Evolutionary conservation across 2,888 invertebrate genomes (phyloP).

Genomic region (Heterodera filipjevi): DNA sequence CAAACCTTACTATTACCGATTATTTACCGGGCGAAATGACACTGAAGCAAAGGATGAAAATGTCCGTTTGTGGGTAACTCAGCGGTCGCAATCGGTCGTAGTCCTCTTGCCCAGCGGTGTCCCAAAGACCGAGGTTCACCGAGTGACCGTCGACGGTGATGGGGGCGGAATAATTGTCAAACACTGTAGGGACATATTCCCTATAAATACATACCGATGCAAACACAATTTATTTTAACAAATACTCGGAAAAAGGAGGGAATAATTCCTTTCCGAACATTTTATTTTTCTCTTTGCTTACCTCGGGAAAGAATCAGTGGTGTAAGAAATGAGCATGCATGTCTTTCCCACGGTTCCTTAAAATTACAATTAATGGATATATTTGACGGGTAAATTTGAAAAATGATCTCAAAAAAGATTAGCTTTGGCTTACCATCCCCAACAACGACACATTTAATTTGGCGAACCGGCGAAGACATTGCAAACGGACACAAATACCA

Average conservation of each 20-base stretch:
- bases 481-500: neutral
- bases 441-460: slow-evolving; percentile 73
- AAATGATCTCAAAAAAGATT: too few relatives aligned
- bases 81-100: slow-evolving; percentile 93
- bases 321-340: slow-evolving; percentile 73
- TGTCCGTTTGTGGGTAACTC: slow-evolving; percentile 97
- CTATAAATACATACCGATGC: slow-evolving; percentile 51
- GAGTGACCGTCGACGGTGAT: slow-evolving; percentile 98
- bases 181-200: slow-evolving; percentile 74
- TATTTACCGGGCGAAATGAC: slow-evolving; percentile 81
- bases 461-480: slow-evolving; percentile 66
- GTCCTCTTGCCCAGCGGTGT: slow-evolving; percentile 84
- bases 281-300: neutral
- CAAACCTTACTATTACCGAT: neutral
- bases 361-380: too few relatives aligned
- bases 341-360: slow-evolving; percentile 67
- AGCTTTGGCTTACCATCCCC: slow-evolving; percentile 71
- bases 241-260: too few relatives aligned
- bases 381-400: too few relatives aligned
- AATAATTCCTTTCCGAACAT: neutral
- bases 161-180: slow-evolving; percentile 97
- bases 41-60: slow-evolving; percentile 98
- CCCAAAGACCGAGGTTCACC: slow-evolving; percentile 94
- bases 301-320: slow-evolving; percentile 71
- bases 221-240: neutral